Conservation (phyloP, 2,113 vertebrate species). For the Cromileptes altivelis region DNA sequence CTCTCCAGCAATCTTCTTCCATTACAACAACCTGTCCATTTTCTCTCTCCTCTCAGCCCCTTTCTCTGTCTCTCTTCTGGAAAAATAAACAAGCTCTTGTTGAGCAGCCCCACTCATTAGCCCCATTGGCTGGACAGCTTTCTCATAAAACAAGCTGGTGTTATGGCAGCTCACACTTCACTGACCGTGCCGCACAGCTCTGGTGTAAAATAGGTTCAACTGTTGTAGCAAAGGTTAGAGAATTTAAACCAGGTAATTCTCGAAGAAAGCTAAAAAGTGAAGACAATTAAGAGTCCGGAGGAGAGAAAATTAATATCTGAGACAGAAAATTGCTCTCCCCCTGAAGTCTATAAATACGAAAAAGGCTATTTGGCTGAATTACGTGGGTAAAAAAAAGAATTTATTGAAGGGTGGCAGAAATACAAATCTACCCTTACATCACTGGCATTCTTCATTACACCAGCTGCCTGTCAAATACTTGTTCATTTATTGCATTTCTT, state of each 20-base stretch:
- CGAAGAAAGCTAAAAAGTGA: neutral
- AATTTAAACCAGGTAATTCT: neutral
- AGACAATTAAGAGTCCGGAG: neutral
- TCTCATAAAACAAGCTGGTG: slow-evolving; percentile 46
- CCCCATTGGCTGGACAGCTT: slow-evolving; percentile 46
- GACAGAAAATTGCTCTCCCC: neutral
- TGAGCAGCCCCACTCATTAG: slow-evolving; percentile 55
- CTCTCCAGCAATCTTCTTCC: slow-evolving; percentile 25
- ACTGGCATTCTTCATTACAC: slow-evolving; percentile 33
- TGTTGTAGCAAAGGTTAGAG: slow-evolving; percentile 13
- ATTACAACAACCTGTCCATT: slow-evolving; percentile 53
- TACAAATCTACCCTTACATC: slow-evolving; percentile 21
- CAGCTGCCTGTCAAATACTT: slow-evolving; percentile 21
- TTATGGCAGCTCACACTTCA: slow-evolving; percentile 57
- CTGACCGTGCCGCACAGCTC: neutral
- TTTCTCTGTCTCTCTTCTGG: slow-evolving; percentile 32
- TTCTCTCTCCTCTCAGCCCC: slow-evolving; percentile 8
- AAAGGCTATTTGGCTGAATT: neutral
- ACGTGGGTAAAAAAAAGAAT: neutral
- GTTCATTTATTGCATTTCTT: slow-evolving; percentile 58
- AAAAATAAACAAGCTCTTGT: slow-evolving; percentile 72
- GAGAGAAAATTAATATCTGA: neutral
- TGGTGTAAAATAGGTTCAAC: slow-evolving; percentile 1
- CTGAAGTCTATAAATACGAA: neutral
- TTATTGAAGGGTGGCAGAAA: slow-evolving; percentile 1